phyloP scores from a whole-genome alignment of 37 sponge, comb jelly and placozoan genomes.

The Chondrosia reniformis region DNA sequence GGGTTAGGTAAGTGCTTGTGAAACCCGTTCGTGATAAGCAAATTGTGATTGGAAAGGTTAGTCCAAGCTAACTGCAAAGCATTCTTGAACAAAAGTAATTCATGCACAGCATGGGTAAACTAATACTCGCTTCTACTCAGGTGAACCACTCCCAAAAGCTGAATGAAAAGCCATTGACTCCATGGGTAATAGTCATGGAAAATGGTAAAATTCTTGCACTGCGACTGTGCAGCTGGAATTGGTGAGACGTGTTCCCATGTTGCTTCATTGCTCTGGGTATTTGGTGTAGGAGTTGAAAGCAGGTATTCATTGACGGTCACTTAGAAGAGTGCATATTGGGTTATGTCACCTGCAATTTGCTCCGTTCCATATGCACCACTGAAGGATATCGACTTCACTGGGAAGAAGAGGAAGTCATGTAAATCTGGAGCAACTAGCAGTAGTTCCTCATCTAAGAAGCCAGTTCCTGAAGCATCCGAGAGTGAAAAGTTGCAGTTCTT shows the following conservation, averaged over 20 bases:
- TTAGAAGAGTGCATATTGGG: slow-evolving; percentile 52
- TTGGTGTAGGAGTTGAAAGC: slow-evolving; percentile 34
- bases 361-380: slow-evolving; percentile 44
- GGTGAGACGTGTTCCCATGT: slow-evolving; percentile 72
- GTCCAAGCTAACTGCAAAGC: background rate
- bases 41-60: slow-evolving; percentile 52
- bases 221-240: slow-evolving; percentile 73
- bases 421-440: background rate
- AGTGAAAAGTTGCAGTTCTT: slow-evolving; percentile 13
- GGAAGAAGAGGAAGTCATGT: slow-evolving; percentile 24
- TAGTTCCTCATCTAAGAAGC: background rate
- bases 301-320: slow-evolving; percentile 46
- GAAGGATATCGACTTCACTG: slow-evolving; percentile 33
- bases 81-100: background rate
- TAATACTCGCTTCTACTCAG: slow-evolving; percentile 3
- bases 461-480: background rate
- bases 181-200: slow-evolving; percentile 35
- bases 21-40: slow-evolving; percentile 17
- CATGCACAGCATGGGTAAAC: slow-evolving; percentile 1
- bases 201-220: slow-evolving; percentile 61
- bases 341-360: slow-evolving; percentile 29
- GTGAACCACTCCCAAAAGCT: slow-evolving; percentile 40
- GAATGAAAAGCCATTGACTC: slow-evolving; percentile 46
- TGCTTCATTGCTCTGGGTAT: slow-evolving; percentile 53
- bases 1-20: slow-evolving; percentile 51